Evolutionary conservation across 2,113 vertebrate species (phyloP).

Genomic region (Xenopus laevis): DNA sequence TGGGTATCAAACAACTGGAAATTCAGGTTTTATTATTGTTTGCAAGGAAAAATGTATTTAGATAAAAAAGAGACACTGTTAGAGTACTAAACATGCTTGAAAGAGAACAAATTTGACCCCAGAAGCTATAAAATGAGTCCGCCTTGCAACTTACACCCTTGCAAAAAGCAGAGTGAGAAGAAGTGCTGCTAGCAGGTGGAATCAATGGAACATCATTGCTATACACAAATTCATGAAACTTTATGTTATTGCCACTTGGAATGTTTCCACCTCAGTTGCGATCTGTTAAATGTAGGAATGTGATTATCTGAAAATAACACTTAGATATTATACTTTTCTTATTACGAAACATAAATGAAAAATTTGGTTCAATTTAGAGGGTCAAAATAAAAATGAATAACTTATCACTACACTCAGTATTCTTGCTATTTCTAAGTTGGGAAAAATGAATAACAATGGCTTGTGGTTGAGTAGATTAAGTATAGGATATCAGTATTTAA

Average conservation of each 20-base stretch:
- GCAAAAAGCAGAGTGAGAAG: background rate
- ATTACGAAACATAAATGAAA: background rate
- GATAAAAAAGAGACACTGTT: no score
- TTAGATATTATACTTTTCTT: background rate
- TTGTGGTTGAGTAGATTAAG: no score
- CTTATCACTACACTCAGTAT: background rate
- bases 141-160: background rate
- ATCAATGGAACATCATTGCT: background rate
- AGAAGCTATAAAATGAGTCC: background rate
- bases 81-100: no score
- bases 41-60: no score
- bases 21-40: no score
- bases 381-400: conserved; percentile 8
- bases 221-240: background rate
- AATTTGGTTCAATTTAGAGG: background rate
- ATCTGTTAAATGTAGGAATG: background rate
- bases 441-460: no score
- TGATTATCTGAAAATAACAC: background rate
- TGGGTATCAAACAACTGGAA: background rate
- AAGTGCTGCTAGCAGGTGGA: background rate
- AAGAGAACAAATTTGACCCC: no score
- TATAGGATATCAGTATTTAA: no score
- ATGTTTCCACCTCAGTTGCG: background rate
- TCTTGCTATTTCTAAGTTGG: no score
- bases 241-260: background rate